Conservation (phyloP, 2,797 vertebrate species). For the Amniataba percoides region DNA sequence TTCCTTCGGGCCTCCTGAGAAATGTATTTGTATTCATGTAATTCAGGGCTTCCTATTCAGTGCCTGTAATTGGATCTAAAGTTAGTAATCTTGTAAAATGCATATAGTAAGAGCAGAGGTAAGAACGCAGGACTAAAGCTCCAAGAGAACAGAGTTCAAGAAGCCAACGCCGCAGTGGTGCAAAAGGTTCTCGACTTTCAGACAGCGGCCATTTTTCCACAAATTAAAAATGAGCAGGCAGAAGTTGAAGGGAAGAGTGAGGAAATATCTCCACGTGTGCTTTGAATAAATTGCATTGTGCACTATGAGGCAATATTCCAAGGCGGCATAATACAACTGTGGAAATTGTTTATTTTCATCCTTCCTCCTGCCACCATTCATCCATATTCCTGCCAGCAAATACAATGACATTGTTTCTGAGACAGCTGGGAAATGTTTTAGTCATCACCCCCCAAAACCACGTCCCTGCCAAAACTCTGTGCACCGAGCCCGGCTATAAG, state of each 20-base stretch:
- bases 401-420: conserved; percentile 76
- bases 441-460: conserved; percentile 66
- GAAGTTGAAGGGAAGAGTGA: conserved; percentile 26
- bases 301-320: conserved; percentile 70
- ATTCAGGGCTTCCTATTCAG: conserved; percentile 54
- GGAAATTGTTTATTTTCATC: conserved; percentile 77
- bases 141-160: conserved; percentile 14
- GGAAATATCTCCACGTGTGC: conserved; percentile 52
- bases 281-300: conserved; percentile 67
- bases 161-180: background rate
- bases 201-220: conserved; percentile 32
- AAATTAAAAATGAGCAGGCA: conserved; percentile 48
- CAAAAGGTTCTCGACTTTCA: conserved; percentile 35
- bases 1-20: conserved; percentile 55
- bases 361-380: conserved; percentile 74
- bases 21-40: conserved; percentile 69
- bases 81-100: conserved; percentile 61
- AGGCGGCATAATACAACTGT: conserved; percentile 65
- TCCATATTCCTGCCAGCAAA: conserved; percentile 71
- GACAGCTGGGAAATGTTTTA: conserved; percentile 75
- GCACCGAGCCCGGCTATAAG: conserved; percentile 49
- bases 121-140: conserved; percentile 42
- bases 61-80: conserved; percentile 78
- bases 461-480: conserved; percentile 59
- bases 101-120: conserved; percentile 27